Base-by-base conservation (phyloP, 2,797 vertebrate species). In the Ceryle rudis region DNA sequence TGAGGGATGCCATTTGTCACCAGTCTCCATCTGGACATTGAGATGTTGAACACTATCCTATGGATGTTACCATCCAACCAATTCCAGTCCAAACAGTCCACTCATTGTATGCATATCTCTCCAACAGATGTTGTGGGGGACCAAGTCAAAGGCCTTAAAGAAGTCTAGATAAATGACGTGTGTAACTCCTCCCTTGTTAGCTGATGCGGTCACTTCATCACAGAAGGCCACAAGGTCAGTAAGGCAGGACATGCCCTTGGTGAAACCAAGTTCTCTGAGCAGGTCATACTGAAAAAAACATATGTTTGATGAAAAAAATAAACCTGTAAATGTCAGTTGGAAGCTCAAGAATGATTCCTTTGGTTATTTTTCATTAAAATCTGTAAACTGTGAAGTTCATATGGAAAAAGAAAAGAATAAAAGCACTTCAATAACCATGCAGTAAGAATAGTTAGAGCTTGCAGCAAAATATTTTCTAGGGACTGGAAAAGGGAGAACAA, bases 271-370 rank as follows among this genome's bases (percentile, higher is more conserved):
- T 54, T 77, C 14, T 78, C 37, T 49, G 52, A 87, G 67, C 3
- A 47, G 13, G 21, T 22, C 16, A 12, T 28, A 10, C 7, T 51
- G 5, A 9, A 61, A 67, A 55, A 61, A 73, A 2, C 3, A 1
- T 67, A 47, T 5, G 10, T 51, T 58, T 77, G 11, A 22, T 74
- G 14, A 47, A 85, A 62, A 62, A 55, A 83, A 49, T 5, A 81
- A n/a, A 44, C 13, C 35, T 1, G 5, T n/a, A 51, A 37, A 37
- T 41, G 3, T 33, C 3, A 33, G 3, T 28, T 44, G 14, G 2
- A 19, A 29, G 55, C 4, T 5, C 22, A 49, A 64, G 8, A 49
- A 72, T 77, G 37, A 61, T 61, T 57, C 1, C 0, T 54, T 85
- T 75, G 16, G 5, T 72, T 1, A 39, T n/a, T 66, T 82, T 75